Conservation (phyloP, 53 echinoderm and acorn worm species). For the Echinometra lucunter region DNA sequence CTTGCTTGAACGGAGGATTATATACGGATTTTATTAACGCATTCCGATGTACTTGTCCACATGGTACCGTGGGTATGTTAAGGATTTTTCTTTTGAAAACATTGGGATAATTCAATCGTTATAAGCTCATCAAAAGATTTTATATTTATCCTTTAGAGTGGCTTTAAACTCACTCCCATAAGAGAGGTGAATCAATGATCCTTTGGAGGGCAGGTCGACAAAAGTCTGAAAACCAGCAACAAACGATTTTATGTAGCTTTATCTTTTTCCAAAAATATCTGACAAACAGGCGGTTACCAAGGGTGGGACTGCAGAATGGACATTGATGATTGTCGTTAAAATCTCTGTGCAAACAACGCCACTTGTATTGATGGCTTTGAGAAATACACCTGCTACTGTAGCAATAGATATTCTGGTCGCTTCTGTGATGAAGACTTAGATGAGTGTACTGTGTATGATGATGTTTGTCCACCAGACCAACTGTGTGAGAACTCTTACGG, state of each 20-base stretch:
- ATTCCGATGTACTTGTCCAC: constrained; percentile 56
- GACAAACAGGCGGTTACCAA: constrained; percentile 41
- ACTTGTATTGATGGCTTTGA: constrained; percentile 62
- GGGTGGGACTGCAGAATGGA: constrained; percentile 32
- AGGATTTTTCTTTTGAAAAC: too few relatives aligned
- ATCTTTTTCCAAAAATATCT: too few relatives aligned
- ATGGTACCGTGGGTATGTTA: constrained; percentile 49
- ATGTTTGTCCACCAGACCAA: constrained; percentile 58
- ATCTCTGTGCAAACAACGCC: constrained; percentile 54
- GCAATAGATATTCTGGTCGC: constrained; percentile 67
- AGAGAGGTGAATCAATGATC: too few relatives aligned
- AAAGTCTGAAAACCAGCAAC: too few relatives aligned
- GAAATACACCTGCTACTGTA: constrained; percentile 72
- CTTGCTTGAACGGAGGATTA: constrained; percentile 54
- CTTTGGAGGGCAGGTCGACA: too few relatives aligned
- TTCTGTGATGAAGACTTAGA: constrained; percentile 73
- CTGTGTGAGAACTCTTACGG: constrained; percentile 41
- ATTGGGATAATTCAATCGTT: too few relatives aligned
- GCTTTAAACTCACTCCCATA: too few relatives aligned
- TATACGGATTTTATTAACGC: constrained; percentile 54
- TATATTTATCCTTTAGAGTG: too few relatives aligned
- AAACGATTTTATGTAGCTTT: too few relatives aligned
- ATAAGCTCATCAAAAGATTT: too few relatives aligned
- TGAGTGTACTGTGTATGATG: constrained; percentile 1
- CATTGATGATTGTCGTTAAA: constrained; percentile 24